Percentiles rank a stretch among this genome's conserved stretches.
Conservation (phyloP, 1,140 invertebrate species). For the Tetranychus urticae region DNA sequence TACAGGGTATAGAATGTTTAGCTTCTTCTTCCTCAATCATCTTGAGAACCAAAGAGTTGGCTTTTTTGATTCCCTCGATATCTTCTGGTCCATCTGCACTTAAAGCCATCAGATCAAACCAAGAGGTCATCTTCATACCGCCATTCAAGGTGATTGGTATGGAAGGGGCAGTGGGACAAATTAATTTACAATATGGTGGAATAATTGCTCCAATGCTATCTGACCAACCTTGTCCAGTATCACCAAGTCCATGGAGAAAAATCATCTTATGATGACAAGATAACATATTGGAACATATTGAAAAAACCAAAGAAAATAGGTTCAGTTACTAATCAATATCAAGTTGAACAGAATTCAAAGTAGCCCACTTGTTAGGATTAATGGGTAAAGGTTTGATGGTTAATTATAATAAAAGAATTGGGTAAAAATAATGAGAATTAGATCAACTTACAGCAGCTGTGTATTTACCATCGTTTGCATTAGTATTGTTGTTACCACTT, state of each 20-base stretch:
- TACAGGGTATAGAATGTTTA: slow-evolving; percentile 45
- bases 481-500: background rate
- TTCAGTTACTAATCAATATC: background rate
- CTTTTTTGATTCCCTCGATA: slow-evolving; percentile 55
- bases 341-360: slow-evolving; percentile 11
- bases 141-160: slow-evolving; percentile 66
- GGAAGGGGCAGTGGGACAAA: slow-evolving; percentile 73
- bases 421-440: background rate
- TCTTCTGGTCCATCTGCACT: slow-evolving; percentile 65
- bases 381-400: slow-evolving; percentile 16
- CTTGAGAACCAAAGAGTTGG: slow-evolving; percentile 45
- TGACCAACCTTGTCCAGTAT: slow-evolving; percentile 63
- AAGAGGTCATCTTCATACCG: slow-evolving; percentile 80
- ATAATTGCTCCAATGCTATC: slow-evolving; percentile 50
- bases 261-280: slow-evolving; percentile 22
- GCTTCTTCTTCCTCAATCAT: slow-evolving; percentile 54
- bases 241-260: slow-evolving; percentile 33
- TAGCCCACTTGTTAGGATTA: slow-evolving; percentile 58
- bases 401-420: background rate
- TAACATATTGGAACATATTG: background rate
- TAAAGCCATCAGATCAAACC: slow-evolving; percentile 72
- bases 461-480: background rate
- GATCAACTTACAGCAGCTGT: background rate
- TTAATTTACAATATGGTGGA: slow-evolving; percentile 60
- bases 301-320: background rate